Percentiles rank a stretch among this genome's conserved stretches.
Conservation (phyloP, 1,140 invertebrate species). For the Bombus soroeensis region DNA sequence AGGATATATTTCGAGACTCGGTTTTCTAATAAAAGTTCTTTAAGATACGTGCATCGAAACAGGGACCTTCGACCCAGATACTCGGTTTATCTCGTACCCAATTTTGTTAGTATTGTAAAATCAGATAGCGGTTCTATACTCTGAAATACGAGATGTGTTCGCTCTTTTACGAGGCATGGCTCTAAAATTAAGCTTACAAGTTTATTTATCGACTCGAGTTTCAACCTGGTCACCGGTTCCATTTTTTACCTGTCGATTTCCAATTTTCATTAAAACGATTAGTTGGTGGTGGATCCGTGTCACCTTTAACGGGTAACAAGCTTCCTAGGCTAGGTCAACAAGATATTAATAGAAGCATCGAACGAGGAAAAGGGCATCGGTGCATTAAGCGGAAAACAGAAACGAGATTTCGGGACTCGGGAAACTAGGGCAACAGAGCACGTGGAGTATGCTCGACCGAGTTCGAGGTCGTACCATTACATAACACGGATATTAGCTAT, state of each 20-base stretch:
- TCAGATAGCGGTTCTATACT: not conserved
- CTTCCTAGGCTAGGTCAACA: not conserved
- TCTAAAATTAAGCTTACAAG: not conserved
- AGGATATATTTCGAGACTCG: not conserved
- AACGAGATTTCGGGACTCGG: constrained; percentile 62
- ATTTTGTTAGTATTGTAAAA: not conserved
- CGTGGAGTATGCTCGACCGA: constrained; percentile 54
- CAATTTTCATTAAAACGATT: not conserved
- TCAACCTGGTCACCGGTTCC: not conserved
- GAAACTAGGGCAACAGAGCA: constrained; percentile 62
- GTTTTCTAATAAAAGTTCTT: not conserved
- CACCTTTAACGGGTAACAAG: not conserved
- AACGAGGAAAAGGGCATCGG: not conserved
- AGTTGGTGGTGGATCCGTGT: not conserved
- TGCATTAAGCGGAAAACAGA: constrained; percentile 45
- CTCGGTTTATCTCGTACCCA: not conserved
- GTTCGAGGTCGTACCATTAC: constrained; percentile 60
- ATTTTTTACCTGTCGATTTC: not conserved
- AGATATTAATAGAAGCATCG: constrained; percentile 26
- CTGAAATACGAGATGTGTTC: not conserved
- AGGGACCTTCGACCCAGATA: not conserved
- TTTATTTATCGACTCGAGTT: not conserved
- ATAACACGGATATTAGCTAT: constrained; percentile 60
- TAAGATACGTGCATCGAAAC: not conserved
- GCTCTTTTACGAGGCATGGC: not conserved